Base-by-base conservation (phyloP, 2,797 vertebrate species). In the Aphelocoma californica region DNA sequence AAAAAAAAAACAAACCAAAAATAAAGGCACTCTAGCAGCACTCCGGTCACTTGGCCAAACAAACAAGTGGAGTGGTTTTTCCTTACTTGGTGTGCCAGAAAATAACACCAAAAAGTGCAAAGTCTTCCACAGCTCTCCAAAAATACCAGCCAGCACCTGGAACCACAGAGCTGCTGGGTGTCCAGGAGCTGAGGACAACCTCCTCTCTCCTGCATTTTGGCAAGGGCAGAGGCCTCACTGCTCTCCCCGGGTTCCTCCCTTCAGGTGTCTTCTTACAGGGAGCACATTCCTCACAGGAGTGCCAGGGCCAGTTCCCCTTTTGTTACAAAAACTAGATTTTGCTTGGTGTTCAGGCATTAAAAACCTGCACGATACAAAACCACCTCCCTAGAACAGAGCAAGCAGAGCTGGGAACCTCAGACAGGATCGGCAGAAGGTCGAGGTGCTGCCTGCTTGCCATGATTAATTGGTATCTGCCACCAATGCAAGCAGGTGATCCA, bases 61-160 rank as follows among this genome's bases (percentile, higher is more conserved):
- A 82, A 74, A 20, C 81, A 73, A 93, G 40, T 14, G 1, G 62
- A 94, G 64, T 21, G 12, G 3, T 32, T 85, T 92, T 82, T 53
- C 82, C 50, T 90, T 88, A 69, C 57, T 78, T 88, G 31, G 31
- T 26, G 28, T 57, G 81, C 57, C 87, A 96, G 79, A 91, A 93
- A 86, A 54, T 32, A 86, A 58, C 86, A 84, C 17, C 40, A 44
- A 81, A 48, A 34, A 44, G 47, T 58, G 61, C 54, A 34, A 60
- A 42, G 42, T 47, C 60, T 89, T 86, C 66, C 50, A 32, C 18
- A 91, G 75, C 36, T 77, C 57, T 83, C 77, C 31, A 66, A 69
- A 88, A 78, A 71, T 47, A 75, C 72, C 3, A 4, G 61, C 20
- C 54, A 62, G 42, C n/a, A 40, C 56, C 64, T 34, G 53, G 56